Evolutionary conservation across 1,140 invertebrate species (phyloP).

Genomic region (Zelostemma sp.): DNA sequence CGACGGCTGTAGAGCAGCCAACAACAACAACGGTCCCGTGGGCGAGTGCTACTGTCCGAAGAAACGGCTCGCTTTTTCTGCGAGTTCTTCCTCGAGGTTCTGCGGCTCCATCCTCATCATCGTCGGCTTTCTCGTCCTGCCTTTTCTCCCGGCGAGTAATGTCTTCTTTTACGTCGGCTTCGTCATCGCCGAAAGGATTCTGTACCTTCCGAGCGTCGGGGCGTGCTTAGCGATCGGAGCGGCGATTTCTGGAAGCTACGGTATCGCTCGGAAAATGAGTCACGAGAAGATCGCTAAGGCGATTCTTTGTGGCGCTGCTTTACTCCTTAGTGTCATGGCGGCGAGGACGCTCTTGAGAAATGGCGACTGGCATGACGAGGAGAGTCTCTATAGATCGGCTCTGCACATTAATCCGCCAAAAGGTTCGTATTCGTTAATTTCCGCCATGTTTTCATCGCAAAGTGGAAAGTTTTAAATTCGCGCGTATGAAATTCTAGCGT

Average conservation of each 20-base stretch:
- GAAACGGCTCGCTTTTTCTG: slow-evolving; percentile 29
- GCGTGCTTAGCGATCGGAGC: slow-evolving; percentile 89
- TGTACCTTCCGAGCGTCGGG: slow-evolving; percentile 96
- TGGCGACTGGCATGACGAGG: slow-evolving; percentile 92
- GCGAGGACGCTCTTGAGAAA: slow-evolving; percentile 86
- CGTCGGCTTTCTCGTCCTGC: slow-evolving; percentile 85
- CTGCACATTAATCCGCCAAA: slow-evolving; percentile 96
- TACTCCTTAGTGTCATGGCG: slow-evolving; percentile 79
- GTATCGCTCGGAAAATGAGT: slow-evolving; percentile 60
- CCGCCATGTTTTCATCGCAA: too few species aligned
- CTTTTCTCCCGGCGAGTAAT: slow-evolving; percentile 95
- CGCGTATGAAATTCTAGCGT: slow-evolving; percentile 79
- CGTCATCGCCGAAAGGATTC: slow-evolving; percentile 94
- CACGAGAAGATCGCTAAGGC: slow-evolving; percentile 65
- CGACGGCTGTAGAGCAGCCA: slow-evolving; percentile 66
- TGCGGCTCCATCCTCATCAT: slow-evolving; percentile 66
- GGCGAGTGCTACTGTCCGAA: slow-evolving; percentile 65
- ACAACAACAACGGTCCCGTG: slow-evolving; percentile 68
- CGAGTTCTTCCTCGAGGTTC: slow-evolving; percentile 12
- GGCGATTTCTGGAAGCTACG: slow-evolving; percentile 69
- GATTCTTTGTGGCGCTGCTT: slow-evolving; percentile 70
- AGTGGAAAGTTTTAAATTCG: too few species aligned
- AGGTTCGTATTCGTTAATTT: slow-evolving; percentile 74
- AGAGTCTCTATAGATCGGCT: slow-evolving; percentile 92
- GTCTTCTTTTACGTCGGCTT: slow-evolving; percentile 96